phyloP scores from a whole-genome alignment of 2,888 invertebrate genomes.

The Dendrolimus houi region DNA sequence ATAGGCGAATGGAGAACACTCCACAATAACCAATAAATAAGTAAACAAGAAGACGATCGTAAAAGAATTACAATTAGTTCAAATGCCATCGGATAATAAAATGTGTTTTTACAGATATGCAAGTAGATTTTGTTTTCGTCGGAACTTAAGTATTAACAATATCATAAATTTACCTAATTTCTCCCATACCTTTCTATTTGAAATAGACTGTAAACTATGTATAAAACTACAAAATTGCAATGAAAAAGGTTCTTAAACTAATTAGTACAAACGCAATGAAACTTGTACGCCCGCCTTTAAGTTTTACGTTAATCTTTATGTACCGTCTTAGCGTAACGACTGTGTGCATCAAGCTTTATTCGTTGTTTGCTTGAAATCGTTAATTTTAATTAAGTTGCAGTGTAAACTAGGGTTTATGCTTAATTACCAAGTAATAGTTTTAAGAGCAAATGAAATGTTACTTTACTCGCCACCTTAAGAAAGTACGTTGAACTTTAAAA shows the following conservation, averaged over 20 bases:
- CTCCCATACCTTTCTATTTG: no score
- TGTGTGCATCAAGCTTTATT: neutral
- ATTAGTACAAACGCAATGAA: slow-evolving; percentile 16
- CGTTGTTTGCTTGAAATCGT: neutral
- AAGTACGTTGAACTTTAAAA: neutral
- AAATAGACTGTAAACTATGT: slow-evolving; percentile 4
- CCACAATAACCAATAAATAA: no score
- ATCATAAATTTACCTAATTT: no score
- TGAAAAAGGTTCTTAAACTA: slow-evolving; percentile 29
- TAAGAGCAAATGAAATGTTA: slow-evolving; percentile 1
- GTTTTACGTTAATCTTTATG: slow-evolving; percentile 8
- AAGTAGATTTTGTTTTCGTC: no score
- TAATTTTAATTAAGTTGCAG: neutral
- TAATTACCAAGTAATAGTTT: slow-evolving; percentile 8
- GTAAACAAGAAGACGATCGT: no score
- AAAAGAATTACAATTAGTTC: no score
- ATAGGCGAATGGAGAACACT: no score
- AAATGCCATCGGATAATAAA: no score
- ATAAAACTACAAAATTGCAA: slow-evolving; percentile 17
- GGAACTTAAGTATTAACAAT: no score
- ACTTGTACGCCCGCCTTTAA: neutral
- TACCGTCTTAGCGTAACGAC: neutral
- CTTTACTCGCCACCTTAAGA: neutral
- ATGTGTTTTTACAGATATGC: no score
- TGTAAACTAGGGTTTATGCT: neutral